These are phyloP conservation scores for Mesochorus sp. DNA, from an alignment of 2,888 invertebrate species.

Conservation along the genomic window DNA sequence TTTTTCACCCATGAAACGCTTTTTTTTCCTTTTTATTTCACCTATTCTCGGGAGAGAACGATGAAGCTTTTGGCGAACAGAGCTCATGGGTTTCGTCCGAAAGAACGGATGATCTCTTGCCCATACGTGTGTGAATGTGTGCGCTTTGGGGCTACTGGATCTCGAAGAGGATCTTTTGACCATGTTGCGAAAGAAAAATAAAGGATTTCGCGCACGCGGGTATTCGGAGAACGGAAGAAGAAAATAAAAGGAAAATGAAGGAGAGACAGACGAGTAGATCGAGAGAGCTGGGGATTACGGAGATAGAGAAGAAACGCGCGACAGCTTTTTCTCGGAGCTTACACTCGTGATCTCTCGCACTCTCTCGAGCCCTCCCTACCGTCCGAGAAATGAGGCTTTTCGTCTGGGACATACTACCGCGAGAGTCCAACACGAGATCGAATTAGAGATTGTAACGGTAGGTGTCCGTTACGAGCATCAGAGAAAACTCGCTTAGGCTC, in stretches of 20 bases:
- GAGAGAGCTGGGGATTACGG: slow-evolving; percentile 42
- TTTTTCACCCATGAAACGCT: slow-evolving; percentile 18
- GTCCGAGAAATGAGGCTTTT: neutral
- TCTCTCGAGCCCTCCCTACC: neutral
- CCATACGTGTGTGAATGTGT: neutral
- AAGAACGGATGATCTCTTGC: neutral
- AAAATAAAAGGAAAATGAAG: neutral
- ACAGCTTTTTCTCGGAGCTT: slow-evolving; percentile 49
- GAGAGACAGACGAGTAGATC: neutral
- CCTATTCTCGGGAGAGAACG: slow-evolving; percentile 41
- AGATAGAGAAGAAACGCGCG: slow-evolving; percentile 37
- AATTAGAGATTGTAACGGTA: slow-evolving; percentile 47
- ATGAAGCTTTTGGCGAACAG: slow-evolving; percentile 13
- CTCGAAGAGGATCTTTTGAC: slow-evolving; percentile 36
- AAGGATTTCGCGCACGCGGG: neutral
- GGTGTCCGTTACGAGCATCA: neutral
- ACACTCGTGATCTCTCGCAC: slow-evolving; percentile 12
- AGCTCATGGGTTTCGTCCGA: slow-evolving; percentile 39
- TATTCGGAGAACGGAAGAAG: neutral
- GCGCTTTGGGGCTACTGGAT: neutral
- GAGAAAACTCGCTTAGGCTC: neutral
- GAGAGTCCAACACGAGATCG: slow-evolving; percentile 37
- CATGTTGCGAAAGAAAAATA: slow-evolving; percentile 18
- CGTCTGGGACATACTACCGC: neutral
- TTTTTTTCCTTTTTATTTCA: slow-evolving; percentile 40